Evolutionary conservation across 2,888 invertebrate species (phyloP).

Genomic region (Trachelus tabidus): DNA sequence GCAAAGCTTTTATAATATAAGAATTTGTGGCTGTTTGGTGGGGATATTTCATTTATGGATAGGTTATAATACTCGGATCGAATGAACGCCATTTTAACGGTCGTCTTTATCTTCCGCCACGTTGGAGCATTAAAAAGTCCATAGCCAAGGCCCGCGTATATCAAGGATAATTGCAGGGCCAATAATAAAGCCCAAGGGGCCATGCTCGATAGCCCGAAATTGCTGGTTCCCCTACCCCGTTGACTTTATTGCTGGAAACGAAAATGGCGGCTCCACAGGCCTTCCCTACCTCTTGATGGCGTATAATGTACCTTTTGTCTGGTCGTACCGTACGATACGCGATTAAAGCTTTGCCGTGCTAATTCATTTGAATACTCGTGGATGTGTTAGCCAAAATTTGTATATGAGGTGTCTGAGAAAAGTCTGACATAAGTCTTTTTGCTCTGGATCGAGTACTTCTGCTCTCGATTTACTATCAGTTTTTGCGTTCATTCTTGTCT

Average conservation of each 20-base stretch:
- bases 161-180: constrained; percentile 65
- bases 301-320: constrained; percentile 16
- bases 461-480: too few species aligned
- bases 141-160: constrained; percentile 57
- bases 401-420: too few species aligned
- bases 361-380: background rate
- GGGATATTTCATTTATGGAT: too few species aligned
- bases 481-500: too few species aligned
- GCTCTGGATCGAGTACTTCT: too few species aligned
- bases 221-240: constrained; percentile 62
- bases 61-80: constrained; percentile 5
- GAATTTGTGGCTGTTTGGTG: background rate
- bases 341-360: background rate
- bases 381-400: too few species aligned
- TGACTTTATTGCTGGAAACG: constrained; percentile 34
- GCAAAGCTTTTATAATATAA: background rate
- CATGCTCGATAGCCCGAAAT: constrained; percentile 66
- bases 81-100: constrained; percentile 49
- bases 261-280: constrained; percentile 44
- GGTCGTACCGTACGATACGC: background rate
- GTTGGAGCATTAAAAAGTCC: constrained; percentile 40
- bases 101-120: constrained; percentile 27
- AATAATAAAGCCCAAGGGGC: constrained; percentile 65
- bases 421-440: too few species aligned
- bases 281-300: constrained; percentile 50